phyloP scores from a whole-genome alignment of 1,140 invertebrate genomes.

The Caerostris darwini region DNA sequence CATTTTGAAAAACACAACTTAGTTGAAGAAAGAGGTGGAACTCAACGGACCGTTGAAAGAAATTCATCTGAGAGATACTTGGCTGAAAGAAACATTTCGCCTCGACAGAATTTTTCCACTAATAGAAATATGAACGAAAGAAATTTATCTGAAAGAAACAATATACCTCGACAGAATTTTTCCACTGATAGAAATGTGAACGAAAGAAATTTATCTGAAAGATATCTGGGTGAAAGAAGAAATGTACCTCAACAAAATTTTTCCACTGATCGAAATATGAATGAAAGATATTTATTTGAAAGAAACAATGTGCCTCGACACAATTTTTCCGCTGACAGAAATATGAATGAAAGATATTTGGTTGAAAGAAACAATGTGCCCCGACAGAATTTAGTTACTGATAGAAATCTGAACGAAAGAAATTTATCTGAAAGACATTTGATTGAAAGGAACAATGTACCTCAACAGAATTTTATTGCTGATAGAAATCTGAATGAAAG shows the following conservation, averaged over 20 bases:
- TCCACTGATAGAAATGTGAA: neutral
- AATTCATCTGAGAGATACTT: neutral
- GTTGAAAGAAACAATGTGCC: neutral
- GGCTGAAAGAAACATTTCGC: neutral
- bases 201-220: neutral
- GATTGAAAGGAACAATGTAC: neutral
- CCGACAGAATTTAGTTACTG: neutral
- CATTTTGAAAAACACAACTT: neutral
- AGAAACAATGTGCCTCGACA: neutral
- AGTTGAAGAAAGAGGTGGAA: neutral
- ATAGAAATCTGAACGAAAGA: neutral
- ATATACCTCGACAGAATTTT: neutral
- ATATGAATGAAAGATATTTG: neutral
- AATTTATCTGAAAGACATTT: neutral
- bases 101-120: neutral
- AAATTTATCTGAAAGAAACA: constrained; percentile 1
- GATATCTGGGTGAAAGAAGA: neutral
- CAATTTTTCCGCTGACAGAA: neutral
- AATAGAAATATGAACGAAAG: neutral
- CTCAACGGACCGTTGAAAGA: neutral
- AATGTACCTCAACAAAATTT: too few relatives aligned
- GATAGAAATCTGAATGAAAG: neutral
- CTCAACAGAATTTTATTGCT: neutral
- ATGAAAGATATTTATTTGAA: neutral
- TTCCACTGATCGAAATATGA: neutral